Base-by-base conservation (phyloP, 2,113 vertebrate genomes). In the Nyctibius bracteatus region DNA sequence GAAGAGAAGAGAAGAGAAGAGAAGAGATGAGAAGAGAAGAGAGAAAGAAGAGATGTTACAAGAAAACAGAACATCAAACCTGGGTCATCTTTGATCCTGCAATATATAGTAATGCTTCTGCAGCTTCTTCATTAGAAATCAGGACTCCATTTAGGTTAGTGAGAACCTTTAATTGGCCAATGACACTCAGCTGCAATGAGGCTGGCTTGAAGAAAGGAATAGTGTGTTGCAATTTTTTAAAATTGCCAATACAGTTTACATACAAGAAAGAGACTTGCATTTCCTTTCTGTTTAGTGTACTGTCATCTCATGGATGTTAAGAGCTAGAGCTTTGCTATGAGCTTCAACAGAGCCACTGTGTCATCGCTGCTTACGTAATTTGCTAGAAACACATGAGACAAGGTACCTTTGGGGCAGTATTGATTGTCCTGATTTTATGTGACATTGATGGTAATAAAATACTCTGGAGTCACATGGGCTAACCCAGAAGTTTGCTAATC, bases 51-150 rank as follows among this genome's bases (percentile, higher is more conserved):
- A n/a, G 20, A 91, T 78, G 5, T 6, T 77, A 46, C n/a, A 63
- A 41, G 24, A 88, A 94, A 85, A 19, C 31, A 59, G 52, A 71
- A 68, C 57, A 71, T 55, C 91, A 67, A 91, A 99, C 98, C 98
- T 98, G 94, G 31, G 95, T 98, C 57, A 99, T 98, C 95, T 94
- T 98, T 90, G 97, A 98, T 78, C 93, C 91, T 49, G 97, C 51
- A 93, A 94, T 96, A 70, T 96, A 96, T 55, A 97, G 96, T 85
- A 96, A 62, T 62, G 98, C 97, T 52, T 96, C 94, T 39, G 85
- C 62, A 37, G 92, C 91, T 94, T 99, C 98, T 71, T 98, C 97
- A 75, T 98, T 97, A 57, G 97, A 96, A 87, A 99, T 96, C 52
- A 97, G 47, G n/a, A 88, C 51, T 57, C 96, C 92, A 22, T 99